Conservation (phyloP, 1,140 invertebrate genomes). For the Drosophila varians region DNA sequence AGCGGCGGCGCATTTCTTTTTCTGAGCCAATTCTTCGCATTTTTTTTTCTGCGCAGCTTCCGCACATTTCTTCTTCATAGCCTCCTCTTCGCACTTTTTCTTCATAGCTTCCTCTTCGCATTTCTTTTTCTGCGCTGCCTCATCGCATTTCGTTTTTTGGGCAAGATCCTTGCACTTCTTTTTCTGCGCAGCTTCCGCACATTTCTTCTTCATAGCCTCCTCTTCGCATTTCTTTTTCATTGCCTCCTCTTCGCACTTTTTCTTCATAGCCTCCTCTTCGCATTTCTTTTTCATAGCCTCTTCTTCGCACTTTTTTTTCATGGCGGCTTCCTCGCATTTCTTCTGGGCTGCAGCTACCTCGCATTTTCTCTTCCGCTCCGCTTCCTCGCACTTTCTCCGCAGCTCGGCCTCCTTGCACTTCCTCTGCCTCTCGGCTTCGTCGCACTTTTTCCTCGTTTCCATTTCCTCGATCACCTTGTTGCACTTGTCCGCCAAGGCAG, state of each 20-base stretch:
- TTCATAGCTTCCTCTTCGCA: not conserved
- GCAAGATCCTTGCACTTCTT: not conserved
- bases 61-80: not conserved
- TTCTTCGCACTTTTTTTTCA: slow-evolving; percentile 4
- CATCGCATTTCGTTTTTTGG: not conserved
- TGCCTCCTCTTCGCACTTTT: not conserved
- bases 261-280: not conserved
- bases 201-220: not conserved
- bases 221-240: not conserved
- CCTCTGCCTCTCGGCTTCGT: not conserved
- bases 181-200: not conserved
- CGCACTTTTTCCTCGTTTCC: slow-evolving; percentile 1
- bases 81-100: not conserved
- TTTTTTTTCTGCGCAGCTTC: not conserved
- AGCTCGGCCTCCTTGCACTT: not conserved
- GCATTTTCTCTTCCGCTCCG: not conserved
- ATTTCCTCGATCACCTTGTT: not conserved
- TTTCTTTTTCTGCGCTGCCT: not conserved
- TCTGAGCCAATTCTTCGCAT: not conserved
- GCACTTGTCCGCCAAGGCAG: not conserved
- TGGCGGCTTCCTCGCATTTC: not conserved
- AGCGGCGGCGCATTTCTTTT: not conserved
- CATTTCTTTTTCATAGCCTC: not conserved
- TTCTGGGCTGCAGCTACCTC: not conserved
- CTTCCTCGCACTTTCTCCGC: not conserved